These are phyloP conservation scores for Stictonetta naevosa DNA, from an alignment of 2,113 vertebrate genomes.

Conservation along the genomic window DNA sequence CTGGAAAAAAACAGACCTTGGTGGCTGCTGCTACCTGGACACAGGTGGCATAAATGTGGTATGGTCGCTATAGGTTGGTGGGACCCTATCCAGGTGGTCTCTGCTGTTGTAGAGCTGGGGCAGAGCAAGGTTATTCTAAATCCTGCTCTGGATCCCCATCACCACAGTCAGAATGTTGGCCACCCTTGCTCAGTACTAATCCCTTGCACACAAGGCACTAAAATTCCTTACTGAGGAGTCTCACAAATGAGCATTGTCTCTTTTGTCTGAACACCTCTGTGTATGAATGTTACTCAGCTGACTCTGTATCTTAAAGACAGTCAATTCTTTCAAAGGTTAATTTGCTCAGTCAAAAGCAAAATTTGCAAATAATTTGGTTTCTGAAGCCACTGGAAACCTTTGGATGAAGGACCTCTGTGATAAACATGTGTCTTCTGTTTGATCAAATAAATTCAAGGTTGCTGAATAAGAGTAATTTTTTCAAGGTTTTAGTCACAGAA, in stretches of 20 bases:
- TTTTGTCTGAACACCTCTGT: neutral
- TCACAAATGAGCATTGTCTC: neutral
- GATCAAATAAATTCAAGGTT: neutral
- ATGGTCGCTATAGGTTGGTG: neutral
- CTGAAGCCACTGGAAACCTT: neutral
- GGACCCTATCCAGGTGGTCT: neutral
- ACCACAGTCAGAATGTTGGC: fast-evolving
- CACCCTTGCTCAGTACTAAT: neutral
- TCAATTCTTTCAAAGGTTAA: neutral
- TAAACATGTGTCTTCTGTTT: neutral
- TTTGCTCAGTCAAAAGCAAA: neutral
- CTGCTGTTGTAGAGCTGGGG: neutral
- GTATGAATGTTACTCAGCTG: neutral
- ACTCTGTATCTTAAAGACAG: neutral
- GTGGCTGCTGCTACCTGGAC: neutral
- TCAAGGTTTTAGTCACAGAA: neutral
- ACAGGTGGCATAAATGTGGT: fast-evolving
- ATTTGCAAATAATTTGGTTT: neutral
- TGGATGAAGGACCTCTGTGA: neutral
- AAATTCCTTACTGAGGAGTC: neutral
- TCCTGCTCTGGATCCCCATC: neutral
- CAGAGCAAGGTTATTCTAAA: neutral
- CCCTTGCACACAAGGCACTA: fast-evolving
- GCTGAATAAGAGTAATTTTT: neutral
- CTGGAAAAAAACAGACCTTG: neutral